phyloP scores from a whole-genome alignment of 37 sponge, comb jelly and placozoan genomes.

The Mnemiopsis leidyi region DNA sequence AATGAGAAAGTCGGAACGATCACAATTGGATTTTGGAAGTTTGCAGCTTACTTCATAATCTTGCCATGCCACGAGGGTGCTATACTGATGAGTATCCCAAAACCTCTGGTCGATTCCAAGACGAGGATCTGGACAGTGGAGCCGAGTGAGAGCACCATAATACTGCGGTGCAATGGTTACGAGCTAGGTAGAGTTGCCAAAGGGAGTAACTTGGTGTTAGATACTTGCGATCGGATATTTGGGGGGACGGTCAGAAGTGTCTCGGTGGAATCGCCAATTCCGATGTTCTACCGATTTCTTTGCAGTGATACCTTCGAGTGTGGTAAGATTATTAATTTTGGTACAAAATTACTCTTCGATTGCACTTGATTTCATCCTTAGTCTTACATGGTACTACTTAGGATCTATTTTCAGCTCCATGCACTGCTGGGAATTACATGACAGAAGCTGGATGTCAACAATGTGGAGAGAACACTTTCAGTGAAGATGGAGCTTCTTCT shows the following conservation, averaged over 20 bases:
- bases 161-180: neutral
- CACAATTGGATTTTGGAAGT: neutral
- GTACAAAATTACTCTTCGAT: neutral
- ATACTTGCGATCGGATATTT: neutral
- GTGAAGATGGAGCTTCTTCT: neutral
- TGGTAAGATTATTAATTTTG: neutral
- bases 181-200: neutral
- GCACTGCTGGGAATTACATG: slow-evolving; percentile 4
- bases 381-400: neutral
- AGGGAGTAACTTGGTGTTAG: neutral
- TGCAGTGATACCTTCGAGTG: neutral
- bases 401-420: neutral
- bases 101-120: neutral
- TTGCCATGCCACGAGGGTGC: neutral
- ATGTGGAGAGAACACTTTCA: slow-evolving; percentile 32
- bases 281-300: neutral
- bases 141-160: neutral
- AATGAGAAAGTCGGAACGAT: neutral
- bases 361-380: neutral
- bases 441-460: slow-evolving; percentile 23
- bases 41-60: neutral
- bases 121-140: neutral
- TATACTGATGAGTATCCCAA: neutral
- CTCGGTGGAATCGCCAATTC: neutral
- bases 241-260: neutral